Percentiles rank a stretch among this genome's conserved stretches.
Evolutionary conservation across 2,113 vertebrate species (phyloP).

Genomic region (Peromyscus californicus): DNA sequence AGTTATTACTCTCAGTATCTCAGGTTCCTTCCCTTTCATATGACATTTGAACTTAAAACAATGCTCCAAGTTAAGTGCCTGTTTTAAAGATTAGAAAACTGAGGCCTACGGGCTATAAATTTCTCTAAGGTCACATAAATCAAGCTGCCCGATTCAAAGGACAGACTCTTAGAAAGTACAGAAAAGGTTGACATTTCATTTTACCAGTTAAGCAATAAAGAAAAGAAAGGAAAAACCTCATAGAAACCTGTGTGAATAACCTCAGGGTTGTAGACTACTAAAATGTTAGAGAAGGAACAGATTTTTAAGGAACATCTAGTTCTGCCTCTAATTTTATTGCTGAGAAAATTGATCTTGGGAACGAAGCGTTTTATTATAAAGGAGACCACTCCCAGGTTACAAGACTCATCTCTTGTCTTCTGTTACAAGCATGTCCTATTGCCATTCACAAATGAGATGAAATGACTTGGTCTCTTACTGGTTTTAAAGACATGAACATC

Average conservation of each 20-base stretch:
- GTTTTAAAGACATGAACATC: neutral
- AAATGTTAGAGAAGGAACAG: neutral
- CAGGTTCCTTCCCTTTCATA: conserved; percentile 15
- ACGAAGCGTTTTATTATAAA: neutral
- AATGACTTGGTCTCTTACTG: neutral
- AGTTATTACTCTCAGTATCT: neutral
- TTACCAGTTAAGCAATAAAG: conserved; percentile 10
- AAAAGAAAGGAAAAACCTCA: neutral
- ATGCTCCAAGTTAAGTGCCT: neutral
- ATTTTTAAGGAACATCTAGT: neutral
- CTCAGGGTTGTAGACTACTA: neutral
- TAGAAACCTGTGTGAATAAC: neutral
- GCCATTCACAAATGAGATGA: neutral
- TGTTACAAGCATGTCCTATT: neutral
- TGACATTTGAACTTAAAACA: neutral
- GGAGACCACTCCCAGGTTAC: neutral
- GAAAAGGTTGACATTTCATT: neutral
- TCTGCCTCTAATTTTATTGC: neutral
- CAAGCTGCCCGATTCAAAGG: neutral
- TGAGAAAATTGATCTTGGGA: conserved; percentile 19
- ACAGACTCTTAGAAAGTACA: neutral
- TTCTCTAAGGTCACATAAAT: neutral
- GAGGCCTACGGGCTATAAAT: neutral
- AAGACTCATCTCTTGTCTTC: neutral
- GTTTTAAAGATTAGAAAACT: conserved; percentile 24